Percentiles rank a stretch among this genome's conserved stretches.
phyloP scores from a whole-genome alignment of 2,888 invertebrate species.

The Folsomia candida region DNA sequence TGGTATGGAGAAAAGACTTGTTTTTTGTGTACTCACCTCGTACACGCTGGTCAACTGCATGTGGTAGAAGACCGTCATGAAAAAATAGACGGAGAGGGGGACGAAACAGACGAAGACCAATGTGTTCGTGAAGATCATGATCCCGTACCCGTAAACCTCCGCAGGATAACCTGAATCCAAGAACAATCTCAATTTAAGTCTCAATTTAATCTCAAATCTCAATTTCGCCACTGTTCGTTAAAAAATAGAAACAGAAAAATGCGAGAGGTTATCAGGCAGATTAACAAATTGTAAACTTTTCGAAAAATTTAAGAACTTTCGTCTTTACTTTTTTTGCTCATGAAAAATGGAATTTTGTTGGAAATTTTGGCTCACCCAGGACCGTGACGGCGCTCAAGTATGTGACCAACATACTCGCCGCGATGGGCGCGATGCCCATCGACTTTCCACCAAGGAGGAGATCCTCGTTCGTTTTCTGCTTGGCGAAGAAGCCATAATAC shows the following conservation, averaged over 20 bases:
- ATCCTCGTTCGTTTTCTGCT: constrained; percentile 47
- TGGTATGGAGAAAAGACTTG: no score
- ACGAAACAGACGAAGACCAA: constrained; percentile 33
- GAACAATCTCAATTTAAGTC: not conserved
- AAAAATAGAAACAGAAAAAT: not conserved
- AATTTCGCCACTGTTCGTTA: no score
- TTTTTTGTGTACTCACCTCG: constrained; percentile 36
- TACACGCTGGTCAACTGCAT: constrained; percentile 49
- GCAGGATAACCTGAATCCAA: constrained; percentile 49
- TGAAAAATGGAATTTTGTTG: not conserved
- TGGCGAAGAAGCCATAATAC: constrained; percentile 44
- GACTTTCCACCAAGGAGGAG: constrained; percentile 46
- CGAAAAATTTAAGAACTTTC: not conserved
- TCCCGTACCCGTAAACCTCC: constrained; percentile 46
- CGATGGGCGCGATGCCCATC: constrained; percentile 48
- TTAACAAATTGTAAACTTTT: not conserved
- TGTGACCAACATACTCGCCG: constrained; percentile 47
- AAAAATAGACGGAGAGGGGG: constrained; percentile 44
- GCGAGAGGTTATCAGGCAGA: not conserved
- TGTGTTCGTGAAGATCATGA: constrained; percentile 44
- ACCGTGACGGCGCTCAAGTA: constrained; percentile 49
- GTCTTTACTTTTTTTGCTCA: not conserved
- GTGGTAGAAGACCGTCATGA: constrained; percentile 46
- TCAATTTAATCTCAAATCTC: not conserved
- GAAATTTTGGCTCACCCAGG: constrained; percentile 35